Percentiles rank a stretch among this genome's conserved stretches.
Conservation (phyloP, 2,888 invertebrate species). For the Eucera pruinosa region DNA sequence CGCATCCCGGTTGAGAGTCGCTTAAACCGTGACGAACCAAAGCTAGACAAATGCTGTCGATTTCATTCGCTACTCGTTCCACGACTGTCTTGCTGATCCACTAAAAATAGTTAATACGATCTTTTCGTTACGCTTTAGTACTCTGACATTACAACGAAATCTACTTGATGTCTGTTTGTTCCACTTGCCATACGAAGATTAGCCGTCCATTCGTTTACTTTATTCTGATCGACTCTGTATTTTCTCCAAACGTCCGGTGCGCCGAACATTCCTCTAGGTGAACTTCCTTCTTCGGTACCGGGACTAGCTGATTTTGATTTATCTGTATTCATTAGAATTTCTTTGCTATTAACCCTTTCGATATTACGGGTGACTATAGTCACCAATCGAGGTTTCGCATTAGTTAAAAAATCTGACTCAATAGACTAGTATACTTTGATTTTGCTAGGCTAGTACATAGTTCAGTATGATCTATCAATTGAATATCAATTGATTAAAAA, state of each 20-base stretch:
- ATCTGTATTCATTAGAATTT: constrained; percentile 59
- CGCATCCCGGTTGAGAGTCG: constrained; percentile 88
- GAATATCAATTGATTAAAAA: too few relatives aligned
- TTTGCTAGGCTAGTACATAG: too few relatives aligned
- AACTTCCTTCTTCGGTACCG: constrained; percentile 83
- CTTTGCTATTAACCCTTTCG: background rate
- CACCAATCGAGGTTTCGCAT: too few relatives aligned
- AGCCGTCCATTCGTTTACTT: constrained; percentile 91
- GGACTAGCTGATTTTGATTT: constrained; percentile 83
- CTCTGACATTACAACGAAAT: too few relatives aligned
- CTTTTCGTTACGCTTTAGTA: background rate
- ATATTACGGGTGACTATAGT: too few relatives aligned
- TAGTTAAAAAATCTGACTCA: too few relatives aligned
- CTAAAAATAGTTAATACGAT: constrained; percentile 84
- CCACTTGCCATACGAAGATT: constrained; percentile 89
- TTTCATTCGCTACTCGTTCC: constrained; percentile 90
- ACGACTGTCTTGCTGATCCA: constrained; percentile 95
- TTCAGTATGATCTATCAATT: too few relatives aligned
- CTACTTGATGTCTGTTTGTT: background rate
- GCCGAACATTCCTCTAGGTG: constrained; percentile 84
- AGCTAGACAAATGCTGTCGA: constrained; percentile 89
- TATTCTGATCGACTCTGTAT: constrained; percentile 88
- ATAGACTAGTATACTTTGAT: too few relatives aligned
- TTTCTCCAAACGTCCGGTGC: constrained; percentile 87
- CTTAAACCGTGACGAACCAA: constrained; percentile 89